A percentile compares a stretch with the other conserved stretches of the same genome.
Conservation (phyloP, 2,113 vertebrate species). For the Archocentrus centrarchus region DNA sequence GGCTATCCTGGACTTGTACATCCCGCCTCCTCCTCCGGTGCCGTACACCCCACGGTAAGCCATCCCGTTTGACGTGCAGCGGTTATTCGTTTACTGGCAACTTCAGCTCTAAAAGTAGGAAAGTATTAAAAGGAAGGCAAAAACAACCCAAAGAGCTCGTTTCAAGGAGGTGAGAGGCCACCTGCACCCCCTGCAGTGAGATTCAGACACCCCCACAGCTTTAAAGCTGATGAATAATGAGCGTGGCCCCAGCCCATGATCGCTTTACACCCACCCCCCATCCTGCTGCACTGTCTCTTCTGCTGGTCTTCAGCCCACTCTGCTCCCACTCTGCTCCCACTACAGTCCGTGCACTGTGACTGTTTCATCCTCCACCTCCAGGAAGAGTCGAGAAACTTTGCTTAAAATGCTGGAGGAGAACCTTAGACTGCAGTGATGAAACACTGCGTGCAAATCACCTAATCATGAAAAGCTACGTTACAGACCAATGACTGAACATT, state of each 20-base stretch:
- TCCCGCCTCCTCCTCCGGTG: constrained; percentile 91
- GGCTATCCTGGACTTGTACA: constrained; percentile 93
- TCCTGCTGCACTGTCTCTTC: constrained; percentile 45
- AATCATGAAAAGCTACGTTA: not conserved
- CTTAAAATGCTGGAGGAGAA: not conserved
- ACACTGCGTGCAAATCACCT: not conserved
- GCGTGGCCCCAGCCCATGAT: constrained; percentile 1
- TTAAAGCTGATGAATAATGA: constrained; percentile 34
- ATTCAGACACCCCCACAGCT: constrained; percentile 56
- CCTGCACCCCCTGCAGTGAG: constrained; percentile 79
- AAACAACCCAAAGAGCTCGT: not conserved
- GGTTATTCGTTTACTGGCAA: not conserved
- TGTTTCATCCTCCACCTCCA: constrained; percentile 35
- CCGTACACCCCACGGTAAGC: constrained; percentile 94
- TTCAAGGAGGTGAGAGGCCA: constrained; percentile 77
- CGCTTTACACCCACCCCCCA: not conserved
- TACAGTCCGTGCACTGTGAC: constrained; percentile 28
- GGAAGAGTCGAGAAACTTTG: not conserved
- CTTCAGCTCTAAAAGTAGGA: not conserved
- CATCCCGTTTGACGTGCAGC: not conserved
- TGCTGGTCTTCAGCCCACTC: constrained; percentile 46
- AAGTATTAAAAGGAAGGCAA: not conserved
- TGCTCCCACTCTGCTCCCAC: constrained; percentile 42
- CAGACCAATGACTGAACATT: not conserved
- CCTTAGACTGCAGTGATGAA: not conserved